Base-by-base conservation (phyloP, 2,113 vertebrate species). In the Lichenostomus cassidix region DNA sequence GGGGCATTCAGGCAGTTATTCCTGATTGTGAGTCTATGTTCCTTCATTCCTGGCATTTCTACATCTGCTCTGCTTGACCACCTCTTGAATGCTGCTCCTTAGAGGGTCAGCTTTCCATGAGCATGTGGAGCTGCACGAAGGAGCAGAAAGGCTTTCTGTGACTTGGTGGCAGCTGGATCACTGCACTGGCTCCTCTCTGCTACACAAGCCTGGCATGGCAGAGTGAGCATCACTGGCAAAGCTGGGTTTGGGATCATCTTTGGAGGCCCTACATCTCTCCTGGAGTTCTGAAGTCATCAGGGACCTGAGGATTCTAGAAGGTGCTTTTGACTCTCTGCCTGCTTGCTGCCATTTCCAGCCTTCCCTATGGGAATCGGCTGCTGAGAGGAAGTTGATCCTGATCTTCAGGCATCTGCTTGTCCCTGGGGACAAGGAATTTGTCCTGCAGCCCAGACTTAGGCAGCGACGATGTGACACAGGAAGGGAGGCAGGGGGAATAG, bases 211-310 rank as follows among this genome's bases (percentile, higher is more conserved):
- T 39, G 69, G 41, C 29, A 55, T 56, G 73, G 78, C 69, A 69
- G 35, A 0, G 0, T 17, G 16, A 74, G 18, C 74, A 24, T 31
- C 3, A 0, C 15, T 22, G 52, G 67, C 41, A 92, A 63, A 58
- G 18, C 33, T 0, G 0, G 56, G 79, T 62, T 33, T 86, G 53
- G 20, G 63, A 58, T 50, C 25, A 8, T 25, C 19, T 63, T 69
- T 29, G 27, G 12, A 59, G 52, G 13, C 18, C 29, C 28, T 53
- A 60, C 6, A 73, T 63, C 6, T 37, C 31, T 63, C 58, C 44
- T 64, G 67, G 39, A 76, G 11, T 82, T 83, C 35, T 1, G 2
- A 15, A 44, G 25, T 63, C 22, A 1, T 8, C 20, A 63, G 75
- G 62, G 52, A 79, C 62, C 14, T 18, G 20, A 59, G 67, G 41